These are phyloP conservation scores for Cantharis rufa DNA, from an alignment of 2,888 invertebrate genomes.

Conservation along the genomic window DNA sequence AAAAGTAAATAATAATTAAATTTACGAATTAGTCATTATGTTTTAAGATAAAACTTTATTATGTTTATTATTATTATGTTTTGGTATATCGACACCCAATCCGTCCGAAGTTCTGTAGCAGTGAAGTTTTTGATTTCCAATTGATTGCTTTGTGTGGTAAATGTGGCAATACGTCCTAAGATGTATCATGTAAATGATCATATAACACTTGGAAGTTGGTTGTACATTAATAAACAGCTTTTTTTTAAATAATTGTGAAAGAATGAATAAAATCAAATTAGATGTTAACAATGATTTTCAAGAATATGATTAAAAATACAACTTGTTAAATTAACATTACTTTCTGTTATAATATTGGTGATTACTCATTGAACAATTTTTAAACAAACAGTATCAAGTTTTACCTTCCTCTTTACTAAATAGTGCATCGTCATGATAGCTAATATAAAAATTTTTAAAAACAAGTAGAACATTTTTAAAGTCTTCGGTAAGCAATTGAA, in stretches of 20 bases:
- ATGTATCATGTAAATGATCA: too few species aligned
- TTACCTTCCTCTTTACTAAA: background rate
- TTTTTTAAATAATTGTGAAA: background rate
- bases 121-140: too few species aligned
- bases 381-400: background rate
- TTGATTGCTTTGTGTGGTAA: too few species aligned
- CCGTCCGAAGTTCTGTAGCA: too few species aligned
- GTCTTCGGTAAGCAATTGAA: constrained; percentile 6
- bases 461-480: constrained; percentile 13
- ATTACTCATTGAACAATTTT: background rate
- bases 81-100: too few species aligned
- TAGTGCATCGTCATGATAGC: constrained; percentile 23
- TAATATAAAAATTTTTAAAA: constrained; percentile 21
- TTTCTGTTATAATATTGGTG: background rate
- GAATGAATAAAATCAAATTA: background rate
- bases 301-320: background rate
- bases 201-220: too few species aligned
- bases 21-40: too few species aligned
- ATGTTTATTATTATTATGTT: too few species aligned
- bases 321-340: background rate
- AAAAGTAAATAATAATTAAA: too few species aligned
- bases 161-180: too few species aligned
- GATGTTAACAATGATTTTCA: background rate
- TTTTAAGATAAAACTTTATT: too few species aligned
- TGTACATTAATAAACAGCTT: too few species aligned